phyloP scores from a whole-genome alignment of 2,888 invertebrate genomes.

The Drosophila aldrichi region DNA sequence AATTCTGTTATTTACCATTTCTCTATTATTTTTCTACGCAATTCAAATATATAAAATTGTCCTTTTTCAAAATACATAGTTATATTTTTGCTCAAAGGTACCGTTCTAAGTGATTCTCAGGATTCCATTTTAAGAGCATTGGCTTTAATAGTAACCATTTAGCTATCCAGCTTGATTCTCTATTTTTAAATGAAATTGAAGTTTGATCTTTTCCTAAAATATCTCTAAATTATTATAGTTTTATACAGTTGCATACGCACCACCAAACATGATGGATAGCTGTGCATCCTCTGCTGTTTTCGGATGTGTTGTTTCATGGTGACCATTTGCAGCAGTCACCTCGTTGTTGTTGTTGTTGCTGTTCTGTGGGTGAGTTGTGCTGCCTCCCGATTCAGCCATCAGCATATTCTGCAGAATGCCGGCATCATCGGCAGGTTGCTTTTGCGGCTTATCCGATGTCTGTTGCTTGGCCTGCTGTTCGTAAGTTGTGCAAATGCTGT shows the following conservation, averaged over 20 bases:
- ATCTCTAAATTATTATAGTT: not conserved
- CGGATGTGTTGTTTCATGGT: conserved; percentile 10
- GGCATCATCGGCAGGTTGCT: conserved; percentile 31
- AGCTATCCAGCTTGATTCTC: too few species aligned
- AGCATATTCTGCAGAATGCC: conserved; percentile 42
- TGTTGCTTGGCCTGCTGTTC: conserved; percentile 84
- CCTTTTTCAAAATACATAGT: too few species aligned
- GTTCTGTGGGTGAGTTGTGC: conserved; percentile 1
- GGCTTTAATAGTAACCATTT: too few species aligned
- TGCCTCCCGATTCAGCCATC: conserved; percentile 26
- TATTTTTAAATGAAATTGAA: too few species aligned
- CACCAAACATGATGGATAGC: conserved; percentile 85
- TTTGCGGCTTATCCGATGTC: conserved; percentile 11
- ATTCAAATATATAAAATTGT: too few species aligned
- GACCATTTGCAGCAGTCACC: conserved; percentile 15
- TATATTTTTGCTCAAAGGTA: too few species aligned
- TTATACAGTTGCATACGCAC: conserved; percentile 70
- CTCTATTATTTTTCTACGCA: too few species aligned
- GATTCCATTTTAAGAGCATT: too few species aligned
- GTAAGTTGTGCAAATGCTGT: conserved; percentile 88
- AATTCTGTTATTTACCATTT: too few species aligned
- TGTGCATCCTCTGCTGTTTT: conserved; percentile 71
- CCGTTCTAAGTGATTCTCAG: too few species aligned
- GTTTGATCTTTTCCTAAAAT: too few species aligned
- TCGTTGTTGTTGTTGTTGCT: conserved; percentile 38